Evolutionary conservation across 2,113 vertebrate species (phyloP).

Genomic region (Rhea americana): DNA sequence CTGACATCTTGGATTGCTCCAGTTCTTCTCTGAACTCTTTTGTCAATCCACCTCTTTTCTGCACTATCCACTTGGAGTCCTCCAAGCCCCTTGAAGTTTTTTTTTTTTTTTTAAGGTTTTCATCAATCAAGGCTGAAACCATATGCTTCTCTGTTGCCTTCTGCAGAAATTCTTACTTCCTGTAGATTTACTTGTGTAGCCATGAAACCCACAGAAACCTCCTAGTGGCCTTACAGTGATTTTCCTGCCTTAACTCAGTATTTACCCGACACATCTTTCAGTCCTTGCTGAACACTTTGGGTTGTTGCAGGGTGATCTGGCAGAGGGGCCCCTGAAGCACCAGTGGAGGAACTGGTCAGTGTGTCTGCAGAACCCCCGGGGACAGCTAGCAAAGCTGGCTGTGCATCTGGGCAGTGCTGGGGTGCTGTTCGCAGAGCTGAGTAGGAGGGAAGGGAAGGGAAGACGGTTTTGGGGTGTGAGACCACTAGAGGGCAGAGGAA

Average conservation of each 20-base stretch:
- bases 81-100: background rate
- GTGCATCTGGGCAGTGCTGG: background rate
- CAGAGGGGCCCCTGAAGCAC: background rate
- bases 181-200: rapidly evolving
- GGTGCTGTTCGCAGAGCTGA: background rate
- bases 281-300: background rate
- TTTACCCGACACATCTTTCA: background rate
- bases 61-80: background rate
- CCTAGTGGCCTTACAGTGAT: background rate
- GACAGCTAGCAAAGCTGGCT: no score
- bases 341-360: background rate
- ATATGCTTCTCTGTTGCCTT: background rate
- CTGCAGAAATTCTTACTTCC: background rate
- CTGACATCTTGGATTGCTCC: background rate
- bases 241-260: background rate
- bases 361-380: background rate
- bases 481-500: conserved; percentile 50
- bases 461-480: background rate
- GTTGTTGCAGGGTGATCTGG: no score
- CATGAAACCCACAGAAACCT: background rate
- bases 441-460: background rate
- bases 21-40: background rate
- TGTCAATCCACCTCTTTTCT: background rate
- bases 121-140: background rate
- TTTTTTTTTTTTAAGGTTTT: background rate